Evolutionary conservation across 2,113 vertebrate species (phyloP).

Genomic region (Erythrocercus mccallii): DNA sequence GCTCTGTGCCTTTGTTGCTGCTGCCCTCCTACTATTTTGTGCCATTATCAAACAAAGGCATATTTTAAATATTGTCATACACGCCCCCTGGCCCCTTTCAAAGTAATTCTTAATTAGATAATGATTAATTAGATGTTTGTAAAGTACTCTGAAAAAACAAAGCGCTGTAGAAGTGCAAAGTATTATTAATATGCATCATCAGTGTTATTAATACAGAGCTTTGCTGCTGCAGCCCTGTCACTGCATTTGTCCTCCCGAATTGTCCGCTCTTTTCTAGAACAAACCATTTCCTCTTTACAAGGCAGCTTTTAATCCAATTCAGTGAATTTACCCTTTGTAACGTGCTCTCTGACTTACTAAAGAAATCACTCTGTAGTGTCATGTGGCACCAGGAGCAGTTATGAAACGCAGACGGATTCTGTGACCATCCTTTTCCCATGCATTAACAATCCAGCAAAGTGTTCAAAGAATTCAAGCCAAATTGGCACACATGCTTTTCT

Average conservation of each 20-base stretch:
- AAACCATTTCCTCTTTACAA: conserved; percentile 23
- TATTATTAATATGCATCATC: conserved; percentile 41
- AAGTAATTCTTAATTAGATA: conserved; percentile 63
- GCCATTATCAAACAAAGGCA: conserved; percentile 53
- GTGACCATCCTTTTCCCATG: conserved; percentile 10
- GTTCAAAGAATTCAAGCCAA: conserved; percentile 42
- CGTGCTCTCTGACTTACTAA: conserved; percentile 41
- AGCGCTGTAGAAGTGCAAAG: conserved; percentile 6
- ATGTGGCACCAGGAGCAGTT: conserved; percentile 22
- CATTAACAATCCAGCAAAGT: conserved; percentile 18
- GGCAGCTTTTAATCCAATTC: conserved; percentile 57
- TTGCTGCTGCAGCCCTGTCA: not conserved
- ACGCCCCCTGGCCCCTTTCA: conserved; percentile 7
- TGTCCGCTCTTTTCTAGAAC: not conserved
- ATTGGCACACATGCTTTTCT: conserved; percentile 35
- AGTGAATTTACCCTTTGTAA: conserved; percentile 46
- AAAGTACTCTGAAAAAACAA: conserved; percentile 37
- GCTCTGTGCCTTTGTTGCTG: conserved; percentile 53
- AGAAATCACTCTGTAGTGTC: conserved; percentile 36
- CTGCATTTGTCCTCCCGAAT: conserved; percentile 3
- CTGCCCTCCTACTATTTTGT: conserved; percentile 57
- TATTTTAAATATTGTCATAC: conserved; percentile 54
- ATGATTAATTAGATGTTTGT: conserved; percentile 66
- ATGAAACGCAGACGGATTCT: conserved; percentile 24
- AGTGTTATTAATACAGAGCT: conserved; percentile 24